phyloP scores from a whole-genome alignment of 2,888 invertebrate genomes.

The Drosophila pegasa region DNA sequence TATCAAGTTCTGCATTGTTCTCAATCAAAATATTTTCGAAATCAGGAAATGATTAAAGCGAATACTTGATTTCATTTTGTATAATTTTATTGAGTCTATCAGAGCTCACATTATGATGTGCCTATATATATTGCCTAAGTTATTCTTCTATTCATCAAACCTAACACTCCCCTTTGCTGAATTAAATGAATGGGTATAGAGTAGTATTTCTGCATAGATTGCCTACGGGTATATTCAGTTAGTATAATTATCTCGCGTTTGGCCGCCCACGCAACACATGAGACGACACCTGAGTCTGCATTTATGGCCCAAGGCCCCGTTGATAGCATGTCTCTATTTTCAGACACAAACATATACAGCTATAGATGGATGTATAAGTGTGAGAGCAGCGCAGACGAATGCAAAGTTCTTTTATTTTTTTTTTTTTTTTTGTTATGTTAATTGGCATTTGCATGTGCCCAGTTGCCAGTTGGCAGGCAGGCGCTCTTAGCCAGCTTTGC shows the following conservation, averaged over 20 bases:
- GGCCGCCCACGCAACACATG: slow-evolving; percentile 62
- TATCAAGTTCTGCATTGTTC: too few relatives aligned
- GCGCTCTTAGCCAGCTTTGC: slow-evolving; percentile 5
- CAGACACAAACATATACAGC: not conserved
- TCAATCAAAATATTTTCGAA: too few relatives aligned
- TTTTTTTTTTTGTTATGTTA: slow-evolving; percentile 79
- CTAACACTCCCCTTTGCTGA: not conserved
- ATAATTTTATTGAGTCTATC: too few relatives aligned
- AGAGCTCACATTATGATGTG: too few relatives aligned
- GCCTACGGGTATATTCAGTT: slow-evolving; percentile 27
- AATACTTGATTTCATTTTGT: too few relatives aligned
- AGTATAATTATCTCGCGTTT: slow-evolving; percentile 53
- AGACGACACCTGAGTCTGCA: slow-evolving; percentile 77
- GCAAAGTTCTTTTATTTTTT: slow-evolving; percentile 59
- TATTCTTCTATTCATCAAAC: not conserved
- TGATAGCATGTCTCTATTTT: slow-evolving; percentile 32
- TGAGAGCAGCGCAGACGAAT: slow-evolving; percentile 35
- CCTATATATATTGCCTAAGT: too few relatives aligned
- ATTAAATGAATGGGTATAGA: not conserved
- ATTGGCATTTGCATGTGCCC: slow-evolving; percentile 70
- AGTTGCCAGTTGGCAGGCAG: slow-evolving; percentile 28
- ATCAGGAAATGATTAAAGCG: too few relatives aligned
- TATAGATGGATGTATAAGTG: not conserved
- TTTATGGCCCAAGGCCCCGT: slow-evolving; percentile 54
- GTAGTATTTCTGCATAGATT: slow-evolving; percentile 12